A percentile compares a stretch with the other conserved stretches of the same genome.
Conservation (phyloP, 2,888 invertebrate species). For the Peribatodes rhomboidaria region DNA sequence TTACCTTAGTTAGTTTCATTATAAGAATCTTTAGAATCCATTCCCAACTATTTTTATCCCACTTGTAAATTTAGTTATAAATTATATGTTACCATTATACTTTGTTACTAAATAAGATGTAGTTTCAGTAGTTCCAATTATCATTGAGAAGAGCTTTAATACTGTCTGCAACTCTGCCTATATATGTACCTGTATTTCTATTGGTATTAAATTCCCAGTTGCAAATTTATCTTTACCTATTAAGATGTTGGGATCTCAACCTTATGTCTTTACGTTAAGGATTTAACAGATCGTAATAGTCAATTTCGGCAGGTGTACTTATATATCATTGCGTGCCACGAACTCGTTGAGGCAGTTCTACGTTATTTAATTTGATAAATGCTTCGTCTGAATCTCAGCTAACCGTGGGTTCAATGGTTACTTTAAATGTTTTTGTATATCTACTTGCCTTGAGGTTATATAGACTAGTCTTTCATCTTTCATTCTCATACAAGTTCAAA, state of each 20-base stretch:
- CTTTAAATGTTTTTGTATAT: constrained; percentile 20
- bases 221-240: constrained; percentile 26
- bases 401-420: constrained; percentile 31
- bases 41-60: no score
- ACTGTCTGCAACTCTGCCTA: neutral
- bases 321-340: constrained; percentile 50
- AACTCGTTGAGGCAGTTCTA: constrained; percentile 41
- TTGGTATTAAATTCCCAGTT: constrained; percentile 54
- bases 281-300: constrained; percentile 14
- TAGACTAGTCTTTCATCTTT: neutral
- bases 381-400: constrained; percentile 40
- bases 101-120: no score
- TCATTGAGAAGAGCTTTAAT: neutral
- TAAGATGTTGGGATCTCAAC: constrained; percentile 21
- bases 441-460: constrained; percentile 1
- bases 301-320: constrained; percentile 49
- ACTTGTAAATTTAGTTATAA: no score
- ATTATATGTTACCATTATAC: no score
- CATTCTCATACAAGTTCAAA: neutral
- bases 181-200: constrained; percentile 9
- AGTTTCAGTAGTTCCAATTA: neutral
- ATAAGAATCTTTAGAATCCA: no score
- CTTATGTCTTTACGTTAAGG: constrained; percentile 23
- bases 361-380: constrained; percentile 45
- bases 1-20: no score